Evolutionary conservation across 2,888 invertebrate species (phyloP), one percentile per base, ranked within the genome.

Genomic region (Nudaria mundana): DNA sequence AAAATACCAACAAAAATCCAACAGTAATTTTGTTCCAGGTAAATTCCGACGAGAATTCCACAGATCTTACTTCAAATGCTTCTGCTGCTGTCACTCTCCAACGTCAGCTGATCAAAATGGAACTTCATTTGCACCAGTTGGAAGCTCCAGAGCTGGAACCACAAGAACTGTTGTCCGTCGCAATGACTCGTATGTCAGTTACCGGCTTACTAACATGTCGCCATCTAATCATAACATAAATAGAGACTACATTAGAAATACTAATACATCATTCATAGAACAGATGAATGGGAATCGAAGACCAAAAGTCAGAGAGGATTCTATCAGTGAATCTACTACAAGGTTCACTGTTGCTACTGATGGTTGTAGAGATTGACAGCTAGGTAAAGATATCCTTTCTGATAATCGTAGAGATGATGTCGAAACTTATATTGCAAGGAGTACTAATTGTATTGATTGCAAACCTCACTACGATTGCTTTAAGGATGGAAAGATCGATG

Each of bases 1-100:
- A 41, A 37, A 25, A 29, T 37, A 5, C 7, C 40, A 43, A 40
- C 44, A 37, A n/a, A n/a, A 48, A 43, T 25, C 48, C 40, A 34
- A n/a, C 15, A 25, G 62, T 28, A 63, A 48, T 15, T 56, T 78
- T 85, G 83, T 91, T 90, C 5, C 91, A 94, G 94, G 93, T 42
- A 94, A 94, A 85, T 94, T 93, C 73, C 91, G 93, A 5, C 90
- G 92, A 49, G 94, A 94, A 68, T 94, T 94, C 73, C 91, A 91
- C 56, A 90, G 92, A 52, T 92, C 93, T 1, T 91, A 93, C 75
- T 92, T 91, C 73, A 91, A 91, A 63, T 93, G 92, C 50, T 77
- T 90, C 49, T 90, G 90, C 60, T 86, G 88, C 58, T 86, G 86
- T 38, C 71, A 63, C 25, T 50, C 67, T 4, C 46, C 67, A 0